Conservation (phyloP, 2,888 invertebrate species). For the Rhagium mordax region DNA sequence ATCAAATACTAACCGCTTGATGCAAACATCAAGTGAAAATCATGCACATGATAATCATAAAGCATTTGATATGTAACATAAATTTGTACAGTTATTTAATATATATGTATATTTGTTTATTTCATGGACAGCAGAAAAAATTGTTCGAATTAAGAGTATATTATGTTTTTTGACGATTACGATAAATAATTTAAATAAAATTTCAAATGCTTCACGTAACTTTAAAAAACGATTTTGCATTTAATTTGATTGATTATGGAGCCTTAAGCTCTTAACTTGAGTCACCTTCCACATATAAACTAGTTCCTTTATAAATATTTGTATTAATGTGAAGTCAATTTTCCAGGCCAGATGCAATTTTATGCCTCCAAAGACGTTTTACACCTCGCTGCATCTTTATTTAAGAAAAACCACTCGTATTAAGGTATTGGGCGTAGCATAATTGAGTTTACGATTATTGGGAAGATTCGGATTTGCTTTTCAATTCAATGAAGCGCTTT, state of each 20-base stretch:
- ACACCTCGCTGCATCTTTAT: constrained; percentile 18
- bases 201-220: too few species aligned
- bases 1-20: too few species aligned
- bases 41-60: too few species aligned
- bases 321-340: constrained; percentile 41
- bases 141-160: too few species aligned
- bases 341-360: constrained; percentile 36
- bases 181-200: background rate
- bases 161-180: background rate
- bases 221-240: background rate
- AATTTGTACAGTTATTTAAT: too few species aligned
- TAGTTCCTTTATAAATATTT: constrained; percentile 19
- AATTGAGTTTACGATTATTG: constrained; percentile 23
- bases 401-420: constrained; percentile 9
- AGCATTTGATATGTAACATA: too few species aligned
- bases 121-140: too few species aligned
- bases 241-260: background rate
- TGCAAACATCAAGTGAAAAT: too few species aligned
- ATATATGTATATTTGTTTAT: too few species aligned
- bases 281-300: background rate
- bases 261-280: background rate
- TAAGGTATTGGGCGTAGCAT: background rate
- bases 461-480: constrained; percentile 12
- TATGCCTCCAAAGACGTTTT: constrained; percentile 33
- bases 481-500: background rate